Percentiles rank a stretch among this genome's conserved stretches.
Conservation (phyloP, 2,113 vertebrate species). For the Etheostoma spectabile region DNA sequence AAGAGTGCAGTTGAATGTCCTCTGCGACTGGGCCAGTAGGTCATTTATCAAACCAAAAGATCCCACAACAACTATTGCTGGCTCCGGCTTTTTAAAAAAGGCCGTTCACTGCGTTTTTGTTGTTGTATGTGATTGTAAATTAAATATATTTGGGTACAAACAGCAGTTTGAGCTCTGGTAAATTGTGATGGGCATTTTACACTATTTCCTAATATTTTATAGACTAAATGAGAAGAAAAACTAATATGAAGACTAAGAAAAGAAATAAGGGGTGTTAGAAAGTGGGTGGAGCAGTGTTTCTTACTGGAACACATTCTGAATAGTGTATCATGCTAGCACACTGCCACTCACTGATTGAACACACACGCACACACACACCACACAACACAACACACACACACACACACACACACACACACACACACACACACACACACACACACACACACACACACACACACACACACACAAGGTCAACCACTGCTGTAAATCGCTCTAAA, state of each 20-base stretch:
- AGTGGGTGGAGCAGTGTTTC: conserved; percentile 19
- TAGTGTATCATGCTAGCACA: background rate
- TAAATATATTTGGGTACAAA: background rate
- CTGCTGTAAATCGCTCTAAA: conserved; percentile 67
- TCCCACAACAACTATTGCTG: background rate
- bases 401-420: conserved; percentile 20
- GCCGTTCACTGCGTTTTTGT: background rate
- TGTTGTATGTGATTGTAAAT: background rate
- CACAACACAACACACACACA: conserved; percentile 13
- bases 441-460: conserved; percentile 18
- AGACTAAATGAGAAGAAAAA: background rate
- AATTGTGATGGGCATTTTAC: background rate
- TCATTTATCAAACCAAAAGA: background rate
- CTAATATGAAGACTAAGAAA: background rate
- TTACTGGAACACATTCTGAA: conserved; percentile 20
- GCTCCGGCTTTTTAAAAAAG: background rate
- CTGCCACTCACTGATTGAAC: conserved; percentile 43
- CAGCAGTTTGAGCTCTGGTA: background rate
- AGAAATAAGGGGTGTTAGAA: background rate
- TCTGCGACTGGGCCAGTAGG: background rate
- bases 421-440: conserved; percentile 20
- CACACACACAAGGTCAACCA: conserved; percentile 26
- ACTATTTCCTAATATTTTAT: conserved; percentile 10
- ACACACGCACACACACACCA: no score
- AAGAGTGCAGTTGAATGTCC: background rate